phyloP scores from a whole-genome alignment of 2,113 vertebrate genomes.

The Paradisaea rubra region DNA sequence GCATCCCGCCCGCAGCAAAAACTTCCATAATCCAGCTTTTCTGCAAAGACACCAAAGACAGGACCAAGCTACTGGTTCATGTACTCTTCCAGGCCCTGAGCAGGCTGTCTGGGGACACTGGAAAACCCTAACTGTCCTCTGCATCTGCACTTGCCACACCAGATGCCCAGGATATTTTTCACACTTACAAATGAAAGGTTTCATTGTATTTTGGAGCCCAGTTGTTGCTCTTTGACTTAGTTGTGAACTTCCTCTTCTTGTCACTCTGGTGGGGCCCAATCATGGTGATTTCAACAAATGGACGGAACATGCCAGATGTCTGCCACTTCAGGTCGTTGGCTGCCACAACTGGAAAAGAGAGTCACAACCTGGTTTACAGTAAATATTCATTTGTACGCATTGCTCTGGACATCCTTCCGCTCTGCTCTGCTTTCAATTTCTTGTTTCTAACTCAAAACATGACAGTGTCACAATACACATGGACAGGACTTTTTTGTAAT shows the following conservation, averaged over 20 bases:
- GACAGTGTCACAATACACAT: rapidly evolving
- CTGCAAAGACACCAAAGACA: background rate
- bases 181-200: conserved; percentile 93
- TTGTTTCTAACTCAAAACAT: background rate
- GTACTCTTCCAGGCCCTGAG: background rate
- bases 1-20: background rate
- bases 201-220: conserved; percentile 98
- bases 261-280: conserved; percentile 94
- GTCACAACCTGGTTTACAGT: background rate
- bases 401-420: background rate
- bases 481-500: background rate
- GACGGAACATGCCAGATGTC: conserved; percentile 94
- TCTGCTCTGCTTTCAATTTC: background rate
- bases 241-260: conserved; percentile 95
- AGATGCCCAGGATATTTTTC: background rate
- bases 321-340: conserved; percentile 97
- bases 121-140: background rate
- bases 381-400: background rate
- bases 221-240: conserved; percentile 98
- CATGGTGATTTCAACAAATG: conserved; percentile 92
- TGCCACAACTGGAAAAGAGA: conserved; percentile 80
- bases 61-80: background rate
- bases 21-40: background rate
- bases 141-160: background rate
- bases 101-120: background rate